Evolutionary conservation across 2,797 vertebrate species (phyloP), one percentile per base, ranked within the genome.

Genomic region (Acrossocheilus wenchowensis): DNA sequence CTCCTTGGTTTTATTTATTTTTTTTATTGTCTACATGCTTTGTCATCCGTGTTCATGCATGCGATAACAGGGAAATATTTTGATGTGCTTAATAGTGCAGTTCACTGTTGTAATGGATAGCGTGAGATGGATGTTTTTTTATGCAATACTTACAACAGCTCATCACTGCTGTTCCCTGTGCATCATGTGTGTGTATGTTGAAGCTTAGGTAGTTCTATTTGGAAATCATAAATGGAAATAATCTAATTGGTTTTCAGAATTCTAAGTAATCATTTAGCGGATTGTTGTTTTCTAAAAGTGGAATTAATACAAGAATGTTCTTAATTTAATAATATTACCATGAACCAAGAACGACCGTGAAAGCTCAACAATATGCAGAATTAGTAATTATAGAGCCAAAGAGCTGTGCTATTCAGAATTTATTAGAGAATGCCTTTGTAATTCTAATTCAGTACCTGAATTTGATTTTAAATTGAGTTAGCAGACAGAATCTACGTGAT

Each of bases 11-110:
- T 75, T 21, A 17, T 78, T 62, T 81, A 1, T 41, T 36, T 45
- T 39, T 21, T 12, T 79, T 85, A 50, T 69, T 39, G n/a, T 75
- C 78, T 21, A 1, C 43, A 71, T 36, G 30, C 8, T 71, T 80
- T 57, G 71, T 66, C 73, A 34, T 81, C 45, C 15, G 1, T 75
- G 6, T 50, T 77, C n/a, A 60, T 64, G 30, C 23, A 34, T 77
- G 68, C 10, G n/a, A 66, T 74, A 81, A 34, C 77, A 81, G 36
- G 19, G 54, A 19, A 34, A 34, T 87, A 39, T 78, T 82, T 78
- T 14, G 30, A 54, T 80, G 68, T 15, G 62, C 7, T 19, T 34
- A 83, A 45, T 74, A 19, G 60, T 48, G 45, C 3, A 48, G 9
- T 41, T 21, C 17, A 34, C 21, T 26, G 45, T 30, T 68, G 39